A percentile compares a stretch with the other conserved stretches of the same genome.
These are phyloP conservation scores for Tetragonula carbonaria DNA, from an alignment of 2,888 invertebrate species.

Conservation along the genomic window DNA sequence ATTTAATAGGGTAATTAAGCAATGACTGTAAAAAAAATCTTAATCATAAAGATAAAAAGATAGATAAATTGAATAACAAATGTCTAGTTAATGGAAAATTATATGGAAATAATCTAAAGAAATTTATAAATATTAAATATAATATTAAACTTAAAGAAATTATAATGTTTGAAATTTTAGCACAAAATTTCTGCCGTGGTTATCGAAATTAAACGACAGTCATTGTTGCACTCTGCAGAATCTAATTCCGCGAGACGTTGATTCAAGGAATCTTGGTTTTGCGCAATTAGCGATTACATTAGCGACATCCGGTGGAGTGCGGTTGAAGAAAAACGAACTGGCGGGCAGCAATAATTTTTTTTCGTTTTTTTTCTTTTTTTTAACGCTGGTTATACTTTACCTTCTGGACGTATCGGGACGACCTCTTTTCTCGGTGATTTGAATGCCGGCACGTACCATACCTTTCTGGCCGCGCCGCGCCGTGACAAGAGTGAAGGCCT, in stretches of 20 bases:
- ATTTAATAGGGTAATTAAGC: too few relatives aligned
- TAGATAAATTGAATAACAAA: too few relatives aligned
- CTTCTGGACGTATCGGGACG: slow-evolving; percentile 53
- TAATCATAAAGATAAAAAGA: too few relatives aligned
- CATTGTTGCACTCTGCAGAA: background rate
- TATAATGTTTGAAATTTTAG: too few relatives aligned
- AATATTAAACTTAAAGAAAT: too few relatives aligned
- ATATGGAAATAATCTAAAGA: too few relatives aligned
- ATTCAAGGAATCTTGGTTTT: slow-evolving; percentile 20
- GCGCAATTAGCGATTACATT: slow-evolving; percentile 16
- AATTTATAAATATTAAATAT: too few relatives aligned
- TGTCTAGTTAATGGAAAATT: too few relatives aligned
- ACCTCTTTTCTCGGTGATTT: slow-evolving; percentile 69
- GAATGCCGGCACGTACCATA: slow-evolving; percentile 72
- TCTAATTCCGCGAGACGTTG: slow-evolving; percentile 38
- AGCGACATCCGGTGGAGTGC: slow-evolving; percentile 9
- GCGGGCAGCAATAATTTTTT: slow-evolving; percentile 24
- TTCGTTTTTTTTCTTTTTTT: background rate
- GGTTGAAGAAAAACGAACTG: slow-evolving; percentile 28
- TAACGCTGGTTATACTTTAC: slow-evolving; percentile 22
- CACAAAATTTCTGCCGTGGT: too few relatives aligned
- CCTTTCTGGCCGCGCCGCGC: slow-evolving; percentile 43
- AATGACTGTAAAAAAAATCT: too few relatives aligned
- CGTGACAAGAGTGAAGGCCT: slow-evolving; percentile 35
- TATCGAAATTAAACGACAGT: background rate